Percentiles rank a stretch among this genome's conserved stretches.
phyloP scores from a whole-genome alignment of 1,140 invertebrate species.

The Zaprionus nigranus region DNA sequence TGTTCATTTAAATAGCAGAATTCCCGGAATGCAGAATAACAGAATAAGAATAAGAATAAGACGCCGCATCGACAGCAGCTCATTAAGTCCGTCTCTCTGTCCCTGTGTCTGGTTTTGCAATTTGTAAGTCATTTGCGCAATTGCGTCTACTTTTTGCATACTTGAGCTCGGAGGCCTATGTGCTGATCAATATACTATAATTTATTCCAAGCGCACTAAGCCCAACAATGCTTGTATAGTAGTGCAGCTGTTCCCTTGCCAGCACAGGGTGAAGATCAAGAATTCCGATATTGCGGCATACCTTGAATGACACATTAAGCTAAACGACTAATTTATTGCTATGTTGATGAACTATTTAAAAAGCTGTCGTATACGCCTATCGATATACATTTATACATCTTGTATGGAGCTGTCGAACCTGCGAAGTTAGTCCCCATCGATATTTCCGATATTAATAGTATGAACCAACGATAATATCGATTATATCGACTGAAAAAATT shows the following conservation, averaged over 20 bases:
- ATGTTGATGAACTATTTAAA: background rate
- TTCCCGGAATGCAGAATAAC: conserved; percentile 17
- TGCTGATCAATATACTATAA: background rate
- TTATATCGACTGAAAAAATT: no score
- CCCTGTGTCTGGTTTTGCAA: background rate
- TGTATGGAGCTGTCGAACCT: no score
- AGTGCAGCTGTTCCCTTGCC: background rate
- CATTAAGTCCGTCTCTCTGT: conserved; percentile 18
- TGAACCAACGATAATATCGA: no score
- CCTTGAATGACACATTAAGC: background rate
- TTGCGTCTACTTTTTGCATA: conserved; percentile 7
- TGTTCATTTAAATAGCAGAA: conserved; percentile 60
- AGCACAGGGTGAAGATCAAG: background rate
- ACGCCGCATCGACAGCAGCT: conserved; percentile 4
- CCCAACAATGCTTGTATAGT: background rate
- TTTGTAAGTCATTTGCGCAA: conserved; percentile 10
- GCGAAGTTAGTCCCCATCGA: no score
- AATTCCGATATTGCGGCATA: background rate
- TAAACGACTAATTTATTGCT: conserved; percentile 1
- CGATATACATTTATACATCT: no score
- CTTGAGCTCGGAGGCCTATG: background rate
- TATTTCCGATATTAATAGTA: no score
- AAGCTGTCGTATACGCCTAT: background rate
- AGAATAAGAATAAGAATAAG: conserved; percentile 6
- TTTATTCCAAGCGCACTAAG: background rate